Evolutionary conservation across 37 sponge, comb jelly and placozoan genomes (phyloP), one percentile per base, ranked within the genome.

Genomic region (Geodia barretti): DNA sequence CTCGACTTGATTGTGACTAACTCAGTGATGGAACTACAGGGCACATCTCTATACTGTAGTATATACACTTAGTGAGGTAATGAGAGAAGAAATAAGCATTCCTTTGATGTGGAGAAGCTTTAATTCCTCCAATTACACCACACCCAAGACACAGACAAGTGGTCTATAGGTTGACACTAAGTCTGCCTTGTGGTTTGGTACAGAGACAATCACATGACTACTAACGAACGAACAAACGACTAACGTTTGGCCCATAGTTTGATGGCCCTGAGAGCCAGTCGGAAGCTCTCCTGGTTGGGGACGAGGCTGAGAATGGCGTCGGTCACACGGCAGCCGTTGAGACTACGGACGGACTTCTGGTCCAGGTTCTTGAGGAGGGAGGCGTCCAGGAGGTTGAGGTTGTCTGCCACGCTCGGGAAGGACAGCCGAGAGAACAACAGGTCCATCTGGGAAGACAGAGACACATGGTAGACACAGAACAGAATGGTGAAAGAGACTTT

Each of bases 191-290:
- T n/a, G n/a, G n/a, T n/a, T n/a, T n/a, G n/a, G n/a, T n/a, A n/a
- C 62, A 64, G 5, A 29, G 7, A 72, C 42, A 23, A 11, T 23
- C 30, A 23, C 29, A 64, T 19, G 7, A 7, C 5, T n/a, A 11
- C 30, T 21, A 5, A 23, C 25, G 20, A 7, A 64, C 30, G 7
- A 29, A 23, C 20, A 29, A 28, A 19, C 29, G 0, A 80, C 92
- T 69, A 70, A 98, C 98, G 85, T 62, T 97, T 97, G 5, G 99
- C 99, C 99, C 99, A 99, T 1, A 97, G 88, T 64, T 99, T 99
- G 39, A 99, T 90, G 0, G 94, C 93, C 24, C 99, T 78, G 11
- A 99, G 87, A 3, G 97, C 96, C 68, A 88, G 71, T 61, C 93
- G 66, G 89, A 99, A 99, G 75, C 72, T 89, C 31, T 94, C 95